Evolutionary conservation across 2,797 vertebrate species (phyloP).

Genomic region (Anolis apletophallus): DNA sequence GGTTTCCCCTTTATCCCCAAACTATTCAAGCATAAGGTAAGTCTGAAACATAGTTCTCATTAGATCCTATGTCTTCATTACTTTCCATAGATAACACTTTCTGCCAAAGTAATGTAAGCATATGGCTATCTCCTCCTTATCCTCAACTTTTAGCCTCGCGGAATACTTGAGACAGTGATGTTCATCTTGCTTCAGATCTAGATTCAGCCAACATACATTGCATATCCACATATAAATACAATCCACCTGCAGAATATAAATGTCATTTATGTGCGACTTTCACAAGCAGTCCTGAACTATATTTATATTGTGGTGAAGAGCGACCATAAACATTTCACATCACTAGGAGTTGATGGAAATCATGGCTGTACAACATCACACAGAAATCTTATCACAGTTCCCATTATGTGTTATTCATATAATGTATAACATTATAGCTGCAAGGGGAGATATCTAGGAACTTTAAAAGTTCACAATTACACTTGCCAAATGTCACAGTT

Average conservation of each 20-base stretch:
- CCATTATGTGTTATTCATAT: neutral
- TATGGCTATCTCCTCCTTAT: too few relatives aligned
- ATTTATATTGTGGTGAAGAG: neutral
- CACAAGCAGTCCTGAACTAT: neutral
- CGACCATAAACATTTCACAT: neutral
- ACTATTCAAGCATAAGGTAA: neutral
- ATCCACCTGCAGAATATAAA: neutral
- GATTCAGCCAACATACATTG: neutral
- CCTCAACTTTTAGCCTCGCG: too few relatives aligned
- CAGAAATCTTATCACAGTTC: neutral
- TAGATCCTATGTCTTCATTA: neutral
- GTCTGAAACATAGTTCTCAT: neutral
- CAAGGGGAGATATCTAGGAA: neutral
- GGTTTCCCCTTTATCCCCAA: neutral
- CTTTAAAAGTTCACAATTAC: neutral
- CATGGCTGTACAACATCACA: neutral
- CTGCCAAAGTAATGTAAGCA: neutral
- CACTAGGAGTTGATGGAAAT: neutral
- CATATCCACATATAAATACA: neutral
- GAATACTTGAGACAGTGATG: neutral
- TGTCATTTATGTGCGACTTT: neutral
- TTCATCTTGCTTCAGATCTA: neutral
- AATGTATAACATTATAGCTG: neutral
- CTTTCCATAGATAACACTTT: neutral
- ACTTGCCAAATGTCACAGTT: slow-evolving; percentile 2